phyloP scores from a whole-genome alignment of 1,140 invertebrate genomes.

The Aphaenogaster rudis region DNA sequence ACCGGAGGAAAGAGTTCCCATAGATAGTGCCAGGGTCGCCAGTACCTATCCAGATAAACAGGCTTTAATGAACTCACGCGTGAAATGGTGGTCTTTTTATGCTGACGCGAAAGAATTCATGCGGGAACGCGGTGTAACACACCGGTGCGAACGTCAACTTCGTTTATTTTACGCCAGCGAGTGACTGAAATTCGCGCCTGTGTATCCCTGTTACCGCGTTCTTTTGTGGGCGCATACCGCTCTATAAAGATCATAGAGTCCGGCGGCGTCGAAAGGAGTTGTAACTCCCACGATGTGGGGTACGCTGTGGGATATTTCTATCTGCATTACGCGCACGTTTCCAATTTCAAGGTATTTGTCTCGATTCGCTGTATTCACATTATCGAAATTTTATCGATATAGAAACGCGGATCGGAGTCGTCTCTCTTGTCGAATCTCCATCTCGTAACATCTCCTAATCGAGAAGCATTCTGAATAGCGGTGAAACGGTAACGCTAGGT shows the following conservation, averaged over 20 bases:
- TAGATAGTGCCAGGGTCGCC: constrained; percentile 92
- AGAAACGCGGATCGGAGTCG: neutral
- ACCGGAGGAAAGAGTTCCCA: constrained; percentile 93
- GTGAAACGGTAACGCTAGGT: neutral
- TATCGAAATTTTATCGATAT: neutral
- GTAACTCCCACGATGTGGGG: constrained; percentile 15
- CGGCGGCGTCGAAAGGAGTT: neutral
- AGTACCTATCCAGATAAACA: constrained; percentile 88
- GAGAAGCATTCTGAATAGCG: neutral
- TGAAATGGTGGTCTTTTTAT: constrained; percentile 1
- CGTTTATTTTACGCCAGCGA: constrained; percentile 35
- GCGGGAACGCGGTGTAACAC: neutral
- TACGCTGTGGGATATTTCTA: constrained; percentile 3
- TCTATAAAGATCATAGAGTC: constrained; percentile 20
- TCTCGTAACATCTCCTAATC: neutral
- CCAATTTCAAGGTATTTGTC: neutral
- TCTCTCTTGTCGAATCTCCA: neutral
- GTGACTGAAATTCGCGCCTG: constrained; percentile 22
- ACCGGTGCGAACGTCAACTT: constrained; percentile 22
- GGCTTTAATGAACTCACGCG: neutral
- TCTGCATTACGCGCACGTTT: constrained; percentile 1
- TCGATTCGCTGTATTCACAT: neutral
- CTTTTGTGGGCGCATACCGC: neutral
- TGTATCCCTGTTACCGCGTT: constrained; percentile 1
- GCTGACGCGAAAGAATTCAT: constrained; percentile 1